Evolutionary conservation across 2,888 invertebrate species (phyloP).

Genomic region (Xestia rhomboidea): DNA sequence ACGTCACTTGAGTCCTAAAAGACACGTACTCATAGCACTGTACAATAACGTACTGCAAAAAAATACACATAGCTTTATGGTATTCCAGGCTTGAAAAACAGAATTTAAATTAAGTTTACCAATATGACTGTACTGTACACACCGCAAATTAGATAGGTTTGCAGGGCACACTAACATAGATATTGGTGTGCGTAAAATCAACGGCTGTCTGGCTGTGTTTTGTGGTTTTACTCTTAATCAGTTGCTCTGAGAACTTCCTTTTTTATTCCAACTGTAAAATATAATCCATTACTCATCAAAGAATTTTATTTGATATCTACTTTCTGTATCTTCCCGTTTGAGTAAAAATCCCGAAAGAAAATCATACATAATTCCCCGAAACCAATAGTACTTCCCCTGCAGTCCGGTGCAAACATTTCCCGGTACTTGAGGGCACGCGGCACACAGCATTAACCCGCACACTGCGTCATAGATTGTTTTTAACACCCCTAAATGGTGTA

Average conservation of each 20-base stretch:
- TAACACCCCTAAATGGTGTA: slow-evolving; percentile 83
- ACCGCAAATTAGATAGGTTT: no score
- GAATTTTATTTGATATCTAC: background rate
- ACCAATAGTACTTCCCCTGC: slow-evolving; percentile 49
- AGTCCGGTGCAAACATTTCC: slow-evolving; percentile 68
- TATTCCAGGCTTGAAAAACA: background rate
- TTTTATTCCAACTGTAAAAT: background rate
- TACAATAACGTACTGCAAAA: background rate
- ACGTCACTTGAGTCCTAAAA: background rate
- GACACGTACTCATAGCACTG: background rate
- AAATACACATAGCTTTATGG: background rate
- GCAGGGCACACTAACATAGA: no score
- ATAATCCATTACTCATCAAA: background rate
- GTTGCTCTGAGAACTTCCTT: background rate
- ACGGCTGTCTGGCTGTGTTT: no score
- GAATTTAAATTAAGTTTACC: background rate
- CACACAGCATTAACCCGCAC: slow-evolving; percentile 76
- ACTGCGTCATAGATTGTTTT: slow-evolving; percentile 81
- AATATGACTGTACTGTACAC: no score
- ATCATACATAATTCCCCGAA: background rate
- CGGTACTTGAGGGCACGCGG: slow-evolving; percentile 67
- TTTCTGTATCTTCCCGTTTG: background rate
- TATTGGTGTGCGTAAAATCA: no score
- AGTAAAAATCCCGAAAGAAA: background rate
- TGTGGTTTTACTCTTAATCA: background rate